A percentile compares a stretch with the other conserved stretches of the same genome.
These are phyloP conservation scores for Melanchra persicariae DNA, from an alignment of 2,888 invertebrate genomes.

Conservation along the genomic window DNA sequence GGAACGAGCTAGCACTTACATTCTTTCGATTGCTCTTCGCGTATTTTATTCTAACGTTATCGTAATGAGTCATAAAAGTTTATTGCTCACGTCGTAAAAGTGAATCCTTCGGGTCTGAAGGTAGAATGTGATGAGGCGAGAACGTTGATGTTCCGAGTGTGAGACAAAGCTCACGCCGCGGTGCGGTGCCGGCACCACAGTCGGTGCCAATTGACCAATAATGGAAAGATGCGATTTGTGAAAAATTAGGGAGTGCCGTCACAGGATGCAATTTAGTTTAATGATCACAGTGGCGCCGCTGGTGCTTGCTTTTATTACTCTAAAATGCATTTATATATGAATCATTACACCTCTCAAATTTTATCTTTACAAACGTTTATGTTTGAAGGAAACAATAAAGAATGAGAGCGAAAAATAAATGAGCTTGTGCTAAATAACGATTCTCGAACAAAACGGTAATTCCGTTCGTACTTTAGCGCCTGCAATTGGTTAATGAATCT, in stretches of 20 bases:
- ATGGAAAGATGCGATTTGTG: constrained; percentile 54
- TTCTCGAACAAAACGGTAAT: constrained; percentile 26
- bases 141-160: constrained; percentile 70
- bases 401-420: constrained; percentile 17
- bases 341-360: constrained; percentile 37
- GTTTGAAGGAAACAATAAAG: constrained; percentile 24
- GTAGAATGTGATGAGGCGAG: constrained; percentile 71
- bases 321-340: constrained; percentile 41
- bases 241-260: constrained; percentile 54
- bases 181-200: constrained; percentile 37
- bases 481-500: constrained; percentile 38
- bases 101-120: constrained; percentile 77
- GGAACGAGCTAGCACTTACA: constrained; percentile 73
- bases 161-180: constrained; percentile 64
- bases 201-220: constrained; percentile 60
- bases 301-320: constrained; percentile 37
- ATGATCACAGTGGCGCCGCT: constrained; percentile 50
- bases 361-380: constrained; percentile 33
- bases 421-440: constrained; percentile 28
- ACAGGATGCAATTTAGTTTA: constrained; percentile 56
- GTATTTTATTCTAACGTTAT: constrained; percentile 84
- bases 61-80: constrained; percentile 86
- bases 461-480: constrained; percentile 1
- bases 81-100: constrained; percentile 82
- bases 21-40: constrained; percentile 79